phyloP scores from a whole-genome alignment of 2,797 vertebrate species.

The Phrynocephalus forsythii region DNA sequence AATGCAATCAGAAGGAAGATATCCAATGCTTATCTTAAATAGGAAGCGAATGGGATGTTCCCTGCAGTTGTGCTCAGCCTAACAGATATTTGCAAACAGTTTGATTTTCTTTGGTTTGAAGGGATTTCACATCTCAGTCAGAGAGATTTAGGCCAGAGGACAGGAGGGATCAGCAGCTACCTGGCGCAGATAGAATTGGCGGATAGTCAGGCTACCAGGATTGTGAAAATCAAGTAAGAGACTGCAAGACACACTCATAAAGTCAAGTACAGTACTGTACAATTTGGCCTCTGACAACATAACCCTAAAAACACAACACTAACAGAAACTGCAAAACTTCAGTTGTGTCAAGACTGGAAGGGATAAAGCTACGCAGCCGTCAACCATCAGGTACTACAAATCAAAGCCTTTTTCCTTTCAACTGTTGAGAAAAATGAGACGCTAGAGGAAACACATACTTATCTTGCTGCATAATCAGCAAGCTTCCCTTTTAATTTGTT shows the following conservation, averaged over 20 bases:
- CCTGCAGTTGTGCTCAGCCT: background rate
- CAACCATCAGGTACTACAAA: constrained; percentile 42
- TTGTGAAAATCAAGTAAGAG: background rate
- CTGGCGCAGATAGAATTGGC: background rate
- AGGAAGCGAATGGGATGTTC: background rate
- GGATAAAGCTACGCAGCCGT: constrained; percentile 30
- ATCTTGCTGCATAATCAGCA: constrained; percentile 34
- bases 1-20: background rate
- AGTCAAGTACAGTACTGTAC: too few relatives aligned
- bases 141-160: background rate
- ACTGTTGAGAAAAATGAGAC: constrained; percentile 33
- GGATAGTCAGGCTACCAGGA: background rate
- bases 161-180: background rate
- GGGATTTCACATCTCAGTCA: background rate
- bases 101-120: background rate
- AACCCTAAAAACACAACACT: background rate
- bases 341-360: background rate
- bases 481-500: constrained; percentile 9
- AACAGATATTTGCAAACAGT: background rate
- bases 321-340: background rate
- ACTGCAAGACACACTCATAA: background rate
- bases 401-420: constrained; percentile 29
- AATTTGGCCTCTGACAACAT: background rate
- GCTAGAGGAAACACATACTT: constrained; percentile 53
- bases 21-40: background rate